Evolutionary conservation across 2,888 invertebrate genomes (phyloP), one percentile per base, ranked within the genome.

Genomic region (Nomada lathburiana): DNA sequence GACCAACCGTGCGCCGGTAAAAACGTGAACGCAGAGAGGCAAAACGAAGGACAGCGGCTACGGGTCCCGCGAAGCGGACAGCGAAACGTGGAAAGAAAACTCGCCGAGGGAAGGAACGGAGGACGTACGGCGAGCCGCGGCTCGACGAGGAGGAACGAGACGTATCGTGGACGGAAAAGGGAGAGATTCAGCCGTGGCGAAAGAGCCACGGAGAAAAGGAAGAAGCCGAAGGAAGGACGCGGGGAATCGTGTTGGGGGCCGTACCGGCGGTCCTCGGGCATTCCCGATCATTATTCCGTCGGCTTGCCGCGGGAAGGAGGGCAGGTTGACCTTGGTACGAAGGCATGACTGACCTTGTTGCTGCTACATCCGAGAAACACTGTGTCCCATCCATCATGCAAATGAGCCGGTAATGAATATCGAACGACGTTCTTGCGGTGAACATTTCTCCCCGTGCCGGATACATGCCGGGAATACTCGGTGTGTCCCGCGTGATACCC

Each of bases 221-320:
- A 77, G 80, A 76, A 76, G 69, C 44, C 76, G 83, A 63, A 83
- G 80, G 80, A 83, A 83, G 76, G 82, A 84, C 80, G 82, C 62
- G 73, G 83, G 44, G 88, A 79, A 87, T 84, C 80, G 81, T 86
- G 85, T 79, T 82, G 85, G 86, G 85, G 88, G 88, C 87, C 85
- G 90, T 88, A 90, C 86, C 84, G 67, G 62, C 60, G 81, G 77
- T 81, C 81, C 89, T 75, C 86, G 80, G 86, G 82, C 87, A 89
- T 90, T 89, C 88, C 83, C 87, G 89, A 90, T 91, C 91, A 88
- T 90, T 90, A 90, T 91, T 91, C 89, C 86, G 76, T 85, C 84
- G 83, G 84, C 83, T 87, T 83, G 87, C 78, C 68, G 70, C 63
- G 76, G 76, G 74, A 67, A 74, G 77, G 71, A 75, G 76, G 76